Evolutionary conservation across 2,113 vertebrate genomes (phyloP), one percentile per base, ranked within the genome.

Genomic region (Formicarius rufipectus): DNA sequence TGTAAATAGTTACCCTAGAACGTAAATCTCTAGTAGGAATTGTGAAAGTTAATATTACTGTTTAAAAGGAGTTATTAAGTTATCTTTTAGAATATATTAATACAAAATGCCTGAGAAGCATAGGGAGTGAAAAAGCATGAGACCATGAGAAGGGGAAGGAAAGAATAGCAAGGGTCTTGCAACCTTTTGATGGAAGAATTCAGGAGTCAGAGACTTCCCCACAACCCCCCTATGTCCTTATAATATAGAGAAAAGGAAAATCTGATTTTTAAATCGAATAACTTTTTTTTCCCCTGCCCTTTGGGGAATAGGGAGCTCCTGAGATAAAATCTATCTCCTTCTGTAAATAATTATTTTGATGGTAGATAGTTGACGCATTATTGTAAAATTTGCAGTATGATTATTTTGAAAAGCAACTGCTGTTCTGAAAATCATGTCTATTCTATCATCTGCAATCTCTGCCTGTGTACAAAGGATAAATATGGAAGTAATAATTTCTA

Each of bases 211-310:
- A 64, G 33, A 12, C n/a, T 86, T 28, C n/a, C 30, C 18, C 17
- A 14, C 37, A 24, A n/a, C n/a, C n/a, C n/a, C 10, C 21, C 53
- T 73, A 17, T 30, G 7, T 35, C 53, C 14, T 87, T 76, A 24
- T 37, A 49, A 56, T 33, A 33, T 5, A 56, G 35, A 6, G 8
- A 58, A 89, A 77, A 84, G 8, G 35, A 69, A 72, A 64, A 77
- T 35, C 14, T 66, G 30, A 9, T 55, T 71, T 84, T 95, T 77
- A 45, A 75, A 62, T 13, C 5, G 9, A 52, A 84, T 40, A 3
- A 2, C 5, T 37, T 39, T 37, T 66, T 30, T 18, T 1, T 9
- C 7, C 45, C 5, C 3, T 27, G n/a, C n/a, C 17, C 7, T 18
- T 28, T 30, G 42, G 59, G 64, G 44, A 91, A 28, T 2, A 28